Conservation (phyloP, 2,113 vertebrate species). For the Acrocephalus arundinaceus region DNA sequence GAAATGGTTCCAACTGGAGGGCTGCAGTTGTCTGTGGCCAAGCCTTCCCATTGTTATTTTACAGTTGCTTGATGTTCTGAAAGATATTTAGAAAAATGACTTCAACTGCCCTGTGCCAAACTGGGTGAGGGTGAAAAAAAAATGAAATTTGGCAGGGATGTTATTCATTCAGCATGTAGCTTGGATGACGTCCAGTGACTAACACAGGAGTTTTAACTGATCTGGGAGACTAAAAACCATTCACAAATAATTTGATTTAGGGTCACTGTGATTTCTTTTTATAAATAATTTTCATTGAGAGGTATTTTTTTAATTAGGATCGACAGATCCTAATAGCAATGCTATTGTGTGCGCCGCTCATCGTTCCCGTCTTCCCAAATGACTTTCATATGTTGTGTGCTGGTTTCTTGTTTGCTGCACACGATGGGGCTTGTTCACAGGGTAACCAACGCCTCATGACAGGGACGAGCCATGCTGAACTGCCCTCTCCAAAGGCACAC, state of each 20-base stretch:
- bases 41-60: slow-evolving; percentile 59
- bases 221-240: slow-evolving; percentile 52
- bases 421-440: not conserved
- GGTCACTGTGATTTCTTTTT: slow-evolving; percentile 53
- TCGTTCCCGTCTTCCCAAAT: not conserved
- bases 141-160: slow-evolving; percentile 33
- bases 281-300: slow-evolving; percentile 64
- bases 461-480: not conserved
- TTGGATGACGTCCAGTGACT: slow-evolving; percentile 51
- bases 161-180: slow-evolving; percentile 54
- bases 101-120: slow-evolving; percentile 55
- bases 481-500: not conserved
- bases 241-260: slow-evolving; percentile 68
- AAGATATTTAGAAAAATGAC: slow-evolving; percentile 61
- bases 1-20: slow-evolving; percentile 40
- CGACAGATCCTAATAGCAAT: slow-evolving; percentile 24
- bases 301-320: slow-evolving; percentile 55
- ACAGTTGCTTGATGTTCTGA: slow-evolving; percentile 56
- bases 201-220: slow-evolving; percentile 46
- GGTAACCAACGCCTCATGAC: not conserved
- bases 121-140: slow-evolving; percentile 49
- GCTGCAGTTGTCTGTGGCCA: not conserved
- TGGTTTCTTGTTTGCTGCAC: slow-evolving; percentile 10
- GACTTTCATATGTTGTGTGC: slow-evolving; percentile 38
- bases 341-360: slow-evolving; percentile 26